phyloP scores from a whole-genome alignment of 2,888 invertebrate genomes.

The Cabera pusaria region DNA sequence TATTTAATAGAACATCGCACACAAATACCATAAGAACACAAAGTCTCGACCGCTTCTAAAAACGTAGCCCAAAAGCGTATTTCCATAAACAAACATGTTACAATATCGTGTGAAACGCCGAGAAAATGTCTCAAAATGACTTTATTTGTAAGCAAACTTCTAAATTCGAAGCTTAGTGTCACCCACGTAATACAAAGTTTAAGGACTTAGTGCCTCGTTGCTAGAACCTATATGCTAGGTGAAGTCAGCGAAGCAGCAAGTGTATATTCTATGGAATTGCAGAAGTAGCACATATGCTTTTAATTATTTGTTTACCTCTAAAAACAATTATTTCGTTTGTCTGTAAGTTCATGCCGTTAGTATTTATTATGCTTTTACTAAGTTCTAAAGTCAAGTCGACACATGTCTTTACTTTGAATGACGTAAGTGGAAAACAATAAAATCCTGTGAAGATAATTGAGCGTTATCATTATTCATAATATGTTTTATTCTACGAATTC shows the following conservation, averaged over 20 bases:
- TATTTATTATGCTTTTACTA: no score
- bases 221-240: no score
- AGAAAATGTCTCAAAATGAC: constrained; percentile 67
- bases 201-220: constrained; percentile 34
- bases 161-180: constrained; percentile 48
- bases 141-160: constrained; percentile 60
- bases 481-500: no score
- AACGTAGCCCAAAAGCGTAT: constrained; percentile 46
- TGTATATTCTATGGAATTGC: no score
- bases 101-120: constrained; percentile 58
- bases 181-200: constrained; percentile 51
- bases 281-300: constrained; percentile 35
- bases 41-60: constrained; percentile 32
- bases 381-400: no score
- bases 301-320: constrained; percentile 24
- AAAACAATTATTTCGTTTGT: constrained; percentile 21
- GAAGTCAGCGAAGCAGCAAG: no score
- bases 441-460: no score
- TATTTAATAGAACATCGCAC: constrained; percentile 44
- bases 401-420: no score
- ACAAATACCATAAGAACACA: constrained; percentile 43
- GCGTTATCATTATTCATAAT: no score
- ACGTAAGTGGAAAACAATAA: no score
- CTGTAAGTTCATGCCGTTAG: no score
- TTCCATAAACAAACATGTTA: constrained; percentile 56